Percentiles rank a stretch among this genome's conserved stretches.
These are phyloP conservation scores for Camelus bactrianus DNA, from an alignment of 2,113 vertebrate genomes.

Conservation along the genomic window DNA sequence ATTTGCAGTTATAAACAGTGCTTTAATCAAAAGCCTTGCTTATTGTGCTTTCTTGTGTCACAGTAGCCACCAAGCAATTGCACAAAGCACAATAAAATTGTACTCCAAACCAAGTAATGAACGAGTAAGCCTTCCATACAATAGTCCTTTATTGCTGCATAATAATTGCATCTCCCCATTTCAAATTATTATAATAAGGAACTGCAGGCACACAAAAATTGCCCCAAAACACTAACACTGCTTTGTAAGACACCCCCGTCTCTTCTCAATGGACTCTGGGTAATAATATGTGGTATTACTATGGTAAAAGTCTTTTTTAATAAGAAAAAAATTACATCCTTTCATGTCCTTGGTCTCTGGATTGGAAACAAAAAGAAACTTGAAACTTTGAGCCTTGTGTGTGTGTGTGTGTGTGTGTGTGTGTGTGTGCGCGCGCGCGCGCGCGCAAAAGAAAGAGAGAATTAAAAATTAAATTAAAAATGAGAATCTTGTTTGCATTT, in stretches of 20 bases:
- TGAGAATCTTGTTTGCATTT: conserved; percentile 62
- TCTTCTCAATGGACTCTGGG: not conserved
- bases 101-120: not conserved
- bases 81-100: conserved; percentile 12
- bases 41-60: not conserved
- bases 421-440: not conserved
- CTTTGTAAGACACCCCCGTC: not conserved
- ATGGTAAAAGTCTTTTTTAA: conserved; percentile 31
- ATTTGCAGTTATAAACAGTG: not conserved
- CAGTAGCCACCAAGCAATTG: not conserved
- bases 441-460: not conserved
- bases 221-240: not conserved
- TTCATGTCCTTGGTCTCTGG: conserved; percentile 15
- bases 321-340: conserved; percentile 42
- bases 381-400: not conserved
- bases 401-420: not conserved
- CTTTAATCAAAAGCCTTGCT: not conserved
- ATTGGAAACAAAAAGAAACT: conserved; percentile 42
- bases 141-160: not conserved
- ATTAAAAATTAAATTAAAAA: not conserved
- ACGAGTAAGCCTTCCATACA: not conserved
- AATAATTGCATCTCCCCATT: not conserved
- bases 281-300: not conserved
- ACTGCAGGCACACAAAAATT: conserved; percentile 37
- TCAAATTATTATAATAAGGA: conserved; percentile 48